A percentile compares a stretch with the other conserved stretches of the same genome.
These are phyloP conservation scores for Hyperoodon ampullatus DNA, from an alignment of 2,113 vertebrate species.

Conservation along the genomic window DNA sequence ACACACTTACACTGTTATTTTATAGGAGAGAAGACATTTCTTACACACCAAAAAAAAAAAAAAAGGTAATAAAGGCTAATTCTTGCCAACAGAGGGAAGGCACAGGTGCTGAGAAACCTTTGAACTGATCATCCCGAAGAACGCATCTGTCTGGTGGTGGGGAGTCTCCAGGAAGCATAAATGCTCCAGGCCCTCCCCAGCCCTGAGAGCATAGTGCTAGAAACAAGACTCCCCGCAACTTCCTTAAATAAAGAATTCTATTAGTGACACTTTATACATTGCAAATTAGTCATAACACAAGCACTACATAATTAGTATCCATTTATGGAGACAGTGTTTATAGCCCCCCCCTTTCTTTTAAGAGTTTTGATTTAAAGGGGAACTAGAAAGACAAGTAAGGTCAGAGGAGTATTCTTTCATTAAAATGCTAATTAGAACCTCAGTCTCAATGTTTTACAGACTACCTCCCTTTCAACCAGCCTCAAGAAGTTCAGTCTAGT, in stretches of 20 bases:
- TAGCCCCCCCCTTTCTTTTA: no score
- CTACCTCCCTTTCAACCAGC: background rate
- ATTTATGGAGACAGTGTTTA: background rate
- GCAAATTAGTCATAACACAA: background rate
- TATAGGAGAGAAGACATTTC: background rate
- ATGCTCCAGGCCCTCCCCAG: background rate
- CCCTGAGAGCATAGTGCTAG: background rate
- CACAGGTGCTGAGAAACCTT: background rate
- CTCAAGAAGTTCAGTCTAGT: background rate
- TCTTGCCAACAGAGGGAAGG: background rate
- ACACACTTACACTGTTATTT: background rate
- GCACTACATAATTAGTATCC: background rate
- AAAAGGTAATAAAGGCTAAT: background rate
- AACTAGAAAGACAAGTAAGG: background rate
- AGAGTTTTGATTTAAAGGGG: constrained; percentile 3
- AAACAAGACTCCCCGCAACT: background rate
- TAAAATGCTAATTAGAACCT: background rate
- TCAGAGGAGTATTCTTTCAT: background rate
- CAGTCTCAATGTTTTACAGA: background rate
- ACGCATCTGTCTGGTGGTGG: background rate
- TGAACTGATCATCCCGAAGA: background rate
- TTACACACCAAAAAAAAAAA: no score
- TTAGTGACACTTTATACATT: background rate
- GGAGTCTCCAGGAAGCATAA: background rate
- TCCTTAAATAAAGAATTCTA: background rate